Evolutionary conservation across 1,140 invertebrate genomes (phyloP).

Genomic region (Calephelis virginiensis): DNA sequence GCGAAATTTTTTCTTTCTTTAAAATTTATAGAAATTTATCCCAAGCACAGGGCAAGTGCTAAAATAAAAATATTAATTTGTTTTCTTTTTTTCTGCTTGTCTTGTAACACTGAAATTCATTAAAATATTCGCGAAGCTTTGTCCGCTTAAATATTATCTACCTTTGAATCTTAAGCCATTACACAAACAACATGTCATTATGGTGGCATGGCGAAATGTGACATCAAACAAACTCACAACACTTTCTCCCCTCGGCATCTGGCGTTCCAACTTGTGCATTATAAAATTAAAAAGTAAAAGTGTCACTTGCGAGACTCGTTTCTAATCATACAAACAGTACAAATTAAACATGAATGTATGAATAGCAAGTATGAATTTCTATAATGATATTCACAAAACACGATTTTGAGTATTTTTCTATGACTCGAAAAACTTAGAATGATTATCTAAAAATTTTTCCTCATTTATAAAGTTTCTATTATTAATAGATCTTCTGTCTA

Average conservation of each 20-base stretch:
- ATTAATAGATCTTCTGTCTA: too few relatives aligned
- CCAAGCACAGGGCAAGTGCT: too few relatives aligned
- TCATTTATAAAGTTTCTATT: too few relatives aligned
- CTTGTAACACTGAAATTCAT: neutral
- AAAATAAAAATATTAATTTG: too few relatives aligned
- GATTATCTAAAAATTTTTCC: too few relatives aligned
- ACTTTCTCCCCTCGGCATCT: conserved; percentile 54
- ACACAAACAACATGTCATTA: conserved; percentile 36
- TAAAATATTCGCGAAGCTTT: neutral
- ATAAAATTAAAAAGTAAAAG: conserved; percentile 61
- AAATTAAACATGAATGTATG: neutral
- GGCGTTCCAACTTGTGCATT: conserved; percentile 31
- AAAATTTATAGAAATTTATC: too few relatives aligned
- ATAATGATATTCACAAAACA: too few relatives aligned
- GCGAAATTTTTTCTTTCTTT: too few relatives aligned
- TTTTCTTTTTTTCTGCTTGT: too few relatives aligned
- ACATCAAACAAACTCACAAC: conserved; percentile 44
- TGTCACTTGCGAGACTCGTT: conserved; percentile 46
- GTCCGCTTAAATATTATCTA: neutral
- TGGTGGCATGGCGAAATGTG: conserved; percentile 33
- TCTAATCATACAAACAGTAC: conserved; percentile 6
- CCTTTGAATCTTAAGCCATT: conserved; percentile 16
- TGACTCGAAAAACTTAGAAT: too few relatives aligned
- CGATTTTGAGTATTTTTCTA: too few relatives aligned
- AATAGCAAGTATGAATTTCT: neutral